phyloP scores from a whole-genome alignment of 2,113 vertebrate genomes.

The Holacanthus passer region DNA sequence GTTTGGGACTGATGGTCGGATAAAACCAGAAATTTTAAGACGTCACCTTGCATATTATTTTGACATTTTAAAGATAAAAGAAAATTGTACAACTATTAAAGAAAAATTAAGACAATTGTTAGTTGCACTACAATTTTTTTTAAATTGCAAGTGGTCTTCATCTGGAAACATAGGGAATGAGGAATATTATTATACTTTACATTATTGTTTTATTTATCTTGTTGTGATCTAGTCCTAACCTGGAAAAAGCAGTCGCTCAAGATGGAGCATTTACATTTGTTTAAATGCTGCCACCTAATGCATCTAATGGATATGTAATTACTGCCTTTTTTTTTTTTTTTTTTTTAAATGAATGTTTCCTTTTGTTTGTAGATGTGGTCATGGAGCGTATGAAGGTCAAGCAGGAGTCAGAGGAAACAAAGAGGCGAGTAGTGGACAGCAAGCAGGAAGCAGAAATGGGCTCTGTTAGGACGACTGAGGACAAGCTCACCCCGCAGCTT shows the following conservation, averaged over 20 bases:
- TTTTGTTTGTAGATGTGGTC: slow-evolving; percentile 86
- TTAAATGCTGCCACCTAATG: neutral
- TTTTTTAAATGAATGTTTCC: neutral
- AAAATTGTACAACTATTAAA: neutral
- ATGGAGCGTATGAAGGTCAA: slow-evolving; percentile 87
- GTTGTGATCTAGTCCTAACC: neutral
- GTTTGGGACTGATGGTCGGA: neutral
- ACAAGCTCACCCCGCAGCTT: slow-evolving; percentile 70
- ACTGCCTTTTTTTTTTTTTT: neutral
- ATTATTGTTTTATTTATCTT: neutral
- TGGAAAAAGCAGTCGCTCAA: neutral
- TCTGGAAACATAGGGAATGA: neutral
- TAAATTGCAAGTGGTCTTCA: neutral
- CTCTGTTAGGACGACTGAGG: slow-evolving; percentile 69
- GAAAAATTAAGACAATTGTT: neutral
- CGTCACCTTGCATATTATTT: neutral
- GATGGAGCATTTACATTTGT: neutral
- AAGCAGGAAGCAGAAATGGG: slow-evolving; percentile 80
- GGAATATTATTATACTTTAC: neutral
- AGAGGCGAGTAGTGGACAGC: slow-evolving; percentile 81
- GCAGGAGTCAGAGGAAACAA: slow-evolving; percentile 84
- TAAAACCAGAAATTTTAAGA: neutral
- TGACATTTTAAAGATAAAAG: neutral
- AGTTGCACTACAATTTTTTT: neutral
- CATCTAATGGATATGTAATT: neutral